These are phyloP conservation scores for Amphimedon queenslandica DNA, from an alignment of 37 sponge, comb jelly and placozoan genomes.

Conservation along the genomic window DNA sequence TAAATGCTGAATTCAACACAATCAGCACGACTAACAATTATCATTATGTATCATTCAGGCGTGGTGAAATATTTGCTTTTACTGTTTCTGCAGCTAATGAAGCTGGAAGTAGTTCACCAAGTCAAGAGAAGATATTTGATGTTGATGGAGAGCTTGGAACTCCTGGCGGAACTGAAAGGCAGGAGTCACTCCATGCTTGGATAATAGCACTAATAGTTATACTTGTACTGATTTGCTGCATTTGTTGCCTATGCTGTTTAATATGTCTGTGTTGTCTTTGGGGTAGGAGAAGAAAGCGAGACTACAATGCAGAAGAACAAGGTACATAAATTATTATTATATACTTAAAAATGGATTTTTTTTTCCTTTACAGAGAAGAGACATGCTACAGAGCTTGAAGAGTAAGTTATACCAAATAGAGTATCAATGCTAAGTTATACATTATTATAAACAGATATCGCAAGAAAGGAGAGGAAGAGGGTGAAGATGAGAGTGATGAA, in stretches of 20 bases:
- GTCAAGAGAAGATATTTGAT: not conserved
- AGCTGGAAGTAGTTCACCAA: not conserved
- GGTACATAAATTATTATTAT: not conserved
- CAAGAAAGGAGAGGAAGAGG: not conserved
- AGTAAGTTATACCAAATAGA: not conserved
- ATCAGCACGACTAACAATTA: too few species aligned
- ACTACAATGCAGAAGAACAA: constrained; percentile 3
- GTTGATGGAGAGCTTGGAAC: not conserved
- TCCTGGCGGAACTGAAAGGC: not conserved
- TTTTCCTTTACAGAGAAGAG: not conserved
- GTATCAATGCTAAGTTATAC: not conserved
- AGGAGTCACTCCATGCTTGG: not conserved
- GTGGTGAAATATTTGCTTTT: too few species aligned
- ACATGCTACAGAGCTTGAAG: not conserved
- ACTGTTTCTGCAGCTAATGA: not conserved
- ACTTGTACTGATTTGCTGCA: not conserved
- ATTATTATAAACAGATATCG: not conserved
- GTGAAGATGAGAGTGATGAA: not conserved
- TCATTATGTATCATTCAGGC: too few species aligned
- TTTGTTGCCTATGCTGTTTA: not conserved
- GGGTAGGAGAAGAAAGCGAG: not conserved
- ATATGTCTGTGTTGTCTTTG: not conserved
- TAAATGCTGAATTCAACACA: too few species aligned
- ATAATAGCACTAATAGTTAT: not conserved
- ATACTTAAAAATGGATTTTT: not conserved